Base-by-base conservation (phyloP, 2,888 invertebrate genomes). In the Aphodius granarius region DNA sequence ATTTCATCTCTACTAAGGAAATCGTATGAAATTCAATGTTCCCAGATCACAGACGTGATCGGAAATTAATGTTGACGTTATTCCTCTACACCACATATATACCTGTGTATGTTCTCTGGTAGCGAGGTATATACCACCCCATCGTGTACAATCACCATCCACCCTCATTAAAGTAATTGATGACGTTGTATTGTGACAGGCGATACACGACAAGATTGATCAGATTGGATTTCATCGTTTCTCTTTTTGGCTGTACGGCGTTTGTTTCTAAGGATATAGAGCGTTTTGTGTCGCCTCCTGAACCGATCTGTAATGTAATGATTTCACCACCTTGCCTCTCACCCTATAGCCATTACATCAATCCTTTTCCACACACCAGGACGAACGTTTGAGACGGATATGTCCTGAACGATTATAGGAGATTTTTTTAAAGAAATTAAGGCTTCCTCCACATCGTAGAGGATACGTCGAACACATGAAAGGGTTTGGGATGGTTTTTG, bases 101-200 rank as follows among this genome's bases (percentile, higher is more conserved):
- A 13, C 13, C 43, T 43, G 9, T 43, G 13, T 43, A 43, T 6
- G 13, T 43, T 43, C 2, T 43, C 43, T 6, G 43, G 43, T 43
- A 43, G 43, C 9, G 13, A 1, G 9, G 43, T 43, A 43, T 13
- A 43, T 43, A 6, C 43, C 43, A 43, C 43, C 43, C 43, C 43
- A 43, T 43, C 43, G 43, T 6, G 43, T 13, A 74, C 76, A 76
- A 74, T 73, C 76, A 72, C 72, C 83, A 84, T 85, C 86, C 82
- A 79, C 81, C 85, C 86, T 86, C 86, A 86, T 87, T 86, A 87
- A 79, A 81, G 84, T 86, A 86, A 86, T 87, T 86, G 86, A 86
- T 83, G 86, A 83, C 83, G 83, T 82, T 81, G 81, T 86, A 86
- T 86, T 86, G 85, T 86, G 86, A 86, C 86, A 86, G 83, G 82